phyloP scores from a whole-genome alignment of 2,888 invertebrate species.

The Mellilla xanthometata region DNA sequence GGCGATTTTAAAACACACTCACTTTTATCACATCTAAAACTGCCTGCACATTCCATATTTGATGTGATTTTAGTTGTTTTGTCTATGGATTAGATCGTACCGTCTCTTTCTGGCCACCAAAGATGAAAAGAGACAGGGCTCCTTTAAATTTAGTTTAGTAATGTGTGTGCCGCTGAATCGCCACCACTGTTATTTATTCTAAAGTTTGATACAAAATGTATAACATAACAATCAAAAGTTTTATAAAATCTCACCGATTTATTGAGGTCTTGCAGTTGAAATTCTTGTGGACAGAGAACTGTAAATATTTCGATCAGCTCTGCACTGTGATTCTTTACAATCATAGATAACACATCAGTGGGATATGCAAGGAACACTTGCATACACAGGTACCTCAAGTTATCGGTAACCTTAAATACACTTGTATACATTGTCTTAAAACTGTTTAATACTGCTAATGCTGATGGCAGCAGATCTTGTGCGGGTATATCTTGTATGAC shows the following conservation, averaged over 20 bases:
- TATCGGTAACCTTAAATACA: neutral
- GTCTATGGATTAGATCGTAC: too few species aligned
- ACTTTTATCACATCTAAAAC: too few species aligned
- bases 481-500: slow-evolving; percentile 7
- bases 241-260: neutral
- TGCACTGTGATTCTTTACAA: neutral
- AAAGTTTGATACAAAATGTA: too few species aligned
- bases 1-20: too few species aligned
- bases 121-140: too few species aligned
- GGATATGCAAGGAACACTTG: slow-evolving; percentile 7
- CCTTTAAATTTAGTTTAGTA: too few species aligned
- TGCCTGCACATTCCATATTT: too few species aligned
- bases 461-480: slow-evolving; percentile 9
- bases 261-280: slow-evolving; percentile 37
- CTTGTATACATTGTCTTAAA: slow-evolving; percentile 1
- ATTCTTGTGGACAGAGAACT: slow-evolving; percentile 11
- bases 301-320: slow-evolving; percentile 46
- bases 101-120: too few species aligned
- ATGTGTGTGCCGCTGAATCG: too few species aligned
- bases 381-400: slow-evolving; percentile 2
- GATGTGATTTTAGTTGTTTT: too few species aligned
- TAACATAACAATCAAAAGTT: too few species aligned
- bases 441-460: slow-evolving; percentile 2
- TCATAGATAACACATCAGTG: neutral
- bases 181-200: too few species aligned